Base-by-base conservation (phyloP, 2,797 vertebrate species). In the Siniperca scherzeri region DNA sequence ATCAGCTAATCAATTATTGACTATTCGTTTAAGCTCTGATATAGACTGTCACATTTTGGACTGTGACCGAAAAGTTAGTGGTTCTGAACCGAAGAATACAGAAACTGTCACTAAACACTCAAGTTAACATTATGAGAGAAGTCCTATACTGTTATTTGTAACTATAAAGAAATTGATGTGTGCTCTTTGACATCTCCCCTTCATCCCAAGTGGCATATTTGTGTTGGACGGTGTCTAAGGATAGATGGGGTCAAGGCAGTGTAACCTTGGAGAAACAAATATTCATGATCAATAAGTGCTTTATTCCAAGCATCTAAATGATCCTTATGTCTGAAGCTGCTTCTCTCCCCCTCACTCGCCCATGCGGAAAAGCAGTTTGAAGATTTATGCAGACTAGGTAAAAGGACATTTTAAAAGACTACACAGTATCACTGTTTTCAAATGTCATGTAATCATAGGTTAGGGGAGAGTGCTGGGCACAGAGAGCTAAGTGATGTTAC, bases 201-300 rank as follows among this genome's bases (percentile, higher is more conserved):
- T 94, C 90, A 91, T 81, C 91, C 91, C 85, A 50, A 81, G 82
- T 91, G 91, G 81, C 94, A 86, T 93, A 93, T 94, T 94, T 94
- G 93, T 88, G 89, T 91, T 90, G 85, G 89, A 80, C 48, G 68
- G 73, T 71, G 88, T 93, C 93, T 92, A 80, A 86, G 90, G 89
- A 94, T 92, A 94, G 94, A 96, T 89, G 85, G 89, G 95, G 95
- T 95, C 95, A 94, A 90, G 83, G 93, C 87, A 74, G 90, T 82
- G 89, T 91, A 93, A 96, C 95, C 96, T 96, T 95, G 93, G 92
- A 89, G 92, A 93, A 94, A 92, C 95, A 95, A 96, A 96, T 96
- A 96, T 96, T 95, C 95, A 95, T 94, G 95, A 96, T 96, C 96
- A 95, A 96, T 96, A 96, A 93, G 81, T 74, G 90, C 93, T 94